Evolutionary conservation across 2,888 invertebrate species (phyloP).

Genomic region (Parelbella ahira): DNA sequence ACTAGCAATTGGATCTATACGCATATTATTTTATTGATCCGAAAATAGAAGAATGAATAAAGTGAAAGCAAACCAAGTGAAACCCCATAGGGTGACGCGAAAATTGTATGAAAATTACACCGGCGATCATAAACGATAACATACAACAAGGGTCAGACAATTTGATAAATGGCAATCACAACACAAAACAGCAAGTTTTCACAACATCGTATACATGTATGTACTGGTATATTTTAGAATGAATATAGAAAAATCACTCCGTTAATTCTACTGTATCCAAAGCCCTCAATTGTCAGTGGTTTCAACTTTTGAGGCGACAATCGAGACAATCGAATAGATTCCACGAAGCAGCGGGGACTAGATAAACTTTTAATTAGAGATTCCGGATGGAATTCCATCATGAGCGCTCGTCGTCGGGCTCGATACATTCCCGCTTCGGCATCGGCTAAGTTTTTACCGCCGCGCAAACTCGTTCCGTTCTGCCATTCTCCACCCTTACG

Average conservation of each 20-base stretch:
- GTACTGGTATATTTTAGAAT: too few relatives aligned
- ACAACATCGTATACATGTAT: too few relatives aligned
- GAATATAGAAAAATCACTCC: slow-evolving; percentile 3
- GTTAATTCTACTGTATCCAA: slow-evolving; percentile 20
- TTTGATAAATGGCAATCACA: slow-evolving; percentile 33
- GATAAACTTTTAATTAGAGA: slow-evolving; percentile 79
- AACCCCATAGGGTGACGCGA: slow-evolving; percentile 13
- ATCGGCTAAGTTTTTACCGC: slow-evolving; percentile 67
- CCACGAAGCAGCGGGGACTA: slow-evolving; percentile 44
- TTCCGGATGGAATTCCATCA: slow-evolving; percentile 72
- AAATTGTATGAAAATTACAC: slow-evolving; percentile 25
- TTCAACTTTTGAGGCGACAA: slow-evolving; percentile 25
- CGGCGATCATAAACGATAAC: slow-evolving; percentile 23
- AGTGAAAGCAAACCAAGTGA: slow-evolving; percentile 23
- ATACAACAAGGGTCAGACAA: slow-evolving; percentile 22
- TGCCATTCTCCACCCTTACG: slow-evolving; percentile 52
- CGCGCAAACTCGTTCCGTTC: slow-evolving; percentile 58
- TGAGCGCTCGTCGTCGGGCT: slow-evolving; percentile 48
- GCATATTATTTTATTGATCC: too few relatives aligned
- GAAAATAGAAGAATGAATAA: too few relatives aligned
- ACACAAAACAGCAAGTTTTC: neutral
- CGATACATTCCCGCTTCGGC: slow-evolving; percentile 72
- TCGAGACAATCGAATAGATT: slow-evolving; percentile 28
- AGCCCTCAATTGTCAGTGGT: slow-evolving; percentile 11
- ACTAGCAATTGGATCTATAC: slow-evolving; percentile 16